Base-by-base conservation (phyloP, 2,797 vertebrate genomes). In the Gymnoscopelus microlampas region DNA sequence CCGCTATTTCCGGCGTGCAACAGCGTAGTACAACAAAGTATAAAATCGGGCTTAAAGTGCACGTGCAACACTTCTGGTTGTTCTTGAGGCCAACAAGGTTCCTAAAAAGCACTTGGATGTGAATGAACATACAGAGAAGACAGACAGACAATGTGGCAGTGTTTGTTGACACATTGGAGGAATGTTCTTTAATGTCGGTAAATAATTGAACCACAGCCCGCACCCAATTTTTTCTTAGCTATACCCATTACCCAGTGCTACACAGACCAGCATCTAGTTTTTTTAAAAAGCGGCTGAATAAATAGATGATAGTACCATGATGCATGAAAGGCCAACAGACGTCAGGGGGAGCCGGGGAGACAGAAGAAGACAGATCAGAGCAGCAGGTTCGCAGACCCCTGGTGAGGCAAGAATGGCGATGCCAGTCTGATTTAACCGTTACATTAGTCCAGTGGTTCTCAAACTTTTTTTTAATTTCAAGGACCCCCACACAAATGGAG, bases 161-260 rank as follows among this genome's bases (percentile, higher is more conserved):
- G 86, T 82, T 73, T 58, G 79, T 85, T 84, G 87, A 91, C 88
- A 87, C 83, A 74, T 87, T 71, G 79, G 73, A 90, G 92, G 90
- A 94, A 93, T 93, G 92, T 91, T 93, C 91, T 92, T 90, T 90
- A 93, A 94, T 92, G 84, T 78, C 70, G 81, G 90, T 90, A 91
- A 87, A 90, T 78, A 85, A 90, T 81, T 86, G 88, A 86, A 88
- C 90, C 88, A 86, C 82, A 77, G 84, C 70, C 76, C 77, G 80
- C 58, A 32, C 48, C n/a, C 15, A 35, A 5, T 5, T 35, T 5
- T 64, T 9, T 62, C 63, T 48, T 76, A 77, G 75, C 77, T 70
- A 69, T 81, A 89, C 87, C 86, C 79, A 85, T 58, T 8, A 84
- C 73, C 78, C 84, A 84, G 81, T 87, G 87, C 87, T 88, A 91